Evolutionary conservation across 2,797 vertebrate genomes (phyloP), one percentile per base, ranked within the genome.

Genomic region (Falco concolor): DNA sequence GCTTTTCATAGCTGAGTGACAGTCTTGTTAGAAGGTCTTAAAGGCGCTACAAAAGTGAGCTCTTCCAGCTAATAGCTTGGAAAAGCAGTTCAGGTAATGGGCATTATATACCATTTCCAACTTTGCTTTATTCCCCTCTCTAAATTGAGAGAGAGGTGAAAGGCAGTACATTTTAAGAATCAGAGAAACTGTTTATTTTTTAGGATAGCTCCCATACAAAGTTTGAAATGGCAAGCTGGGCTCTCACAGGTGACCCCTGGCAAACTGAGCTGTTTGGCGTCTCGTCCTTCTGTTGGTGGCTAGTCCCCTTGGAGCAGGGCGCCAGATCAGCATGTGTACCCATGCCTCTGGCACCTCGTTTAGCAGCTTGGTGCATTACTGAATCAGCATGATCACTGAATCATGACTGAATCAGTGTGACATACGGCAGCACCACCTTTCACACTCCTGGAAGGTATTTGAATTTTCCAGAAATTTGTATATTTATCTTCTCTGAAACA

Each of bases 1-100:
- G 72, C 91, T 95, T 96, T 94, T 94, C 88, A 59, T 15, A 77
- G 74, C 49, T 95, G 94, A 95, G 53, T 90, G 88, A 84, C 94
- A 94, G 77, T 61, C 67, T 25, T 69, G 70, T 61, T 88, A 81
- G 85, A 76, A 76, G 53, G 79, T 67, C 90, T 87, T 93, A 68
- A 76, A 90, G 68, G 59, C 90, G 72, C 75, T 77, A 85, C 72
- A 77, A 57, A 96, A 91, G 45, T 49, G 74, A 92, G 61, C 54
- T 91, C 47, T 88, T 88, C 50, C 59, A 89, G 70, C 49, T 88
- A 82, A 84, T 40, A 79, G 54, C 63, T 92, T 91, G 87, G 69
- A 90, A 89, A 91, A 91, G 47, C 52, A 53, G 54, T 94, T 91
- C 54, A 70, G 85, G 38, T 77, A 86, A 73, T 27, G 36, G 73